Percentiles rank a stretch among this genome's conserved stretches.
Conservation (phyloP, 1,140 invertebrate genomes). For the Lethrus apterus region DNA sequence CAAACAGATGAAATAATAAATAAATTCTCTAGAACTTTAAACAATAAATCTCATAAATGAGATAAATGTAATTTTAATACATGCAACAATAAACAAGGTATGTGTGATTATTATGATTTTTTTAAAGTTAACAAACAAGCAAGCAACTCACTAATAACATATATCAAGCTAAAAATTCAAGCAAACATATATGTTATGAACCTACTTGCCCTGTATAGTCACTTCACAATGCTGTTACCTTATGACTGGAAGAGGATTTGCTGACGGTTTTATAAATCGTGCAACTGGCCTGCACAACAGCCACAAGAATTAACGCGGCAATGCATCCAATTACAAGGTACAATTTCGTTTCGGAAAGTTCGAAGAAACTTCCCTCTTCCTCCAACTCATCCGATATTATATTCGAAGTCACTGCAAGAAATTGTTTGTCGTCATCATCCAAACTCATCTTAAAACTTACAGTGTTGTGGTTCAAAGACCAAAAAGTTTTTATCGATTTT, state of each 20-base stretch:
- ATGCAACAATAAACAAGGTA: too few relatives aligned
- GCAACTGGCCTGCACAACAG: conserved; percentile 74
- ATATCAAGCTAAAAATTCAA: not conserved
- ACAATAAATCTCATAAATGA: too few relatives aligned
- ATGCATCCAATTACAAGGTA: conserved; percentile 79
- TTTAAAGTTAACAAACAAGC: not conserved
- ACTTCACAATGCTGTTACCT: conserved; percentile 42
- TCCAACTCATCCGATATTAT: conserved; percentile 31
- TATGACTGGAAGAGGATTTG: conserved; percentile 55
- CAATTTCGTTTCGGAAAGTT: conserved; percentile 60
- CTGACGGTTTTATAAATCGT: conserved; percentile 67
- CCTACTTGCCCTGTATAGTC: conserved; percentile 26
- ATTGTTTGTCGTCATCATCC: conserved; percentile 6
- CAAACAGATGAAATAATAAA: not conserved
- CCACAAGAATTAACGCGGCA: conserved; percentile 67
- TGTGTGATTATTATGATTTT: too few relatives aligned
- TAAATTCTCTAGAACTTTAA: too few relatives aligned
- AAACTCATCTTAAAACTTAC: conserved; percentile 42
- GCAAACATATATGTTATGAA: conserved; percentile 21
- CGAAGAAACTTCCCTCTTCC: conserved; percentile 43
- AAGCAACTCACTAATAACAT: conserved; percentile 7
- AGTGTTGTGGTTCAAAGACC: conserved; percentile 55
- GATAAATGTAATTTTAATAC: too few relatives aligned
- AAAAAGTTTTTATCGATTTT: conserved; percentile 70
- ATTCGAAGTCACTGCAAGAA: conserved; percentile 37